These are phyloP conservation scores for Psammodynastes pulverulentus DNA, from an alignment of 2,113 vertebrate genomes.

Conservation along the genomic window DNA sequence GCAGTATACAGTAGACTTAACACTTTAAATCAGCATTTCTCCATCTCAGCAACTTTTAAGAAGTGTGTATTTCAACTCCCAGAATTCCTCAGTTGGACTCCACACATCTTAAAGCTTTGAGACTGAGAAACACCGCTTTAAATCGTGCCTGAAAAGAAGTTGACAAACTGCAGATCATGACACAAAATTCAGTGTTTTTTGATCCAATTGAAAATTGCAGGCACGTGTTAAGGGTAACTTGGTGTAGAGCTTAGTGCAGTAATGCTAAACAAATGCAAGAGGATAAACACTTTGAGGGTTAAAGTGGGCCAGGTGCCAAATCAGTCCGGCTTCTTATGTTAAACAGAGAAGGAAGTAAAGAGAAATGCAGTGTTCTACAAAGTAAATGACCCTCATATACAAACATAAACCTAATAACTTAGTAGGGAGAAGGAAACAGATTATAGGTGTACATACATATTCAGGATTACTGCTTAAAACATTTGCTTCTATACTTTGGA, in stretches of 20 bases:
- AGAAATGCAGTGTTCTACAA: neutral
- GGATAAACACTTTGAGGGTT: neutral
- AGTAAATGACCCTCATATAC: neutral
- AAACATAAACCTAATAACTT: neutral
- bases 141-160: neutral
- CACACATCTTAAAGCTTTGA: neutral
- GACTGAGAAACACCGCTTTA: neutral
- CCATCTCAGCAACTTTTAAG: neutral
- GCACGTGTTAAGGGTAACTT: neutral
- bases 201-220: neutral
- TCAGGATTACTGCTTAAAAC: neutral
- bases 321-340: neutral
- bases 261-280: neutral
- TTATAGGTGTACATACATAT: neutral
- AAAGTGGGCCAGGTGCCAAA: neutral
- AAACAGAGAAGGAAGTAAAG: neutral
- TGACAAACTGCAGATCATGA: neutral
- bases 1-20: neutral
- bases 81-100: neutral
- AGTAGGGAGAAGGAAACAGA: neutral
- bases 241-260: neutral
- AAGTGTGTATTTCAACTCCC: neutral
- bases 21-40: neutral
- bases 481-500: neutral
- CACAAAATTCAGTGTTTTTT: neutral